Percentiles rank a stretch among this genome's conserved stretches.
Conservation (phyloP, 2,888 invertebrate species). For the Empis livida region DNA sequence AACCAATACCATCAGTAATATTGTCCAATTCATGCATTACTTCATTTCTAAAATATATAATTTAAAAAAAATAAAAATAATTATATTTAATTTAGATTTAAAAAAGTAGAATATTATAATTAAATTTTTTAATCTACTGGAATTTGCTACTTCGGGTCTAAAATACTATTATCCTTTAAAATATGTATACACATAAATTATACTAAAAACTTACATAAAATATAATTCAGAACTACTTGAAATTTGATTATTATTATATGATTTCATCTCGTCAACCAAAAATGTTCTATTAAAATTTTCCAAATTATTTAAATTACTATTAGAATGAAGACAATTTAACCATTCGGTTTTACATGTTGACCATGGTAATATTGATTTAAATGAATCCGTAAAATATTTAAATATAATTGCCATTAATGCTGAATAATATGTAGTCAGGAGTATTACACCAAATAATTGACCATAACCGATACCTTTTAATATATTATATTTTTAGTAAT, state of each 20-base stretch:
- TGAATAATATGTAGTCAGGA: slow-evolving; percentile 50
- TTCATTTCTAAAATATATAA: slow-evolving; percentile 33
- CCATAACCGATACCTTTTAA: slow-evolving; percentile 43
- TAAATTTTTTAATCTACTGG: not conserved
- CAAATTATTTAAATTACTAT: slow-evolving; percentile 5
- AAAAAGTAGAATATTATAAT: not conserved
- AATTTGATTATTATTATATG: slow-evolving; percentile 17
- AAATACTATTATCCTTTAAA: too few species aligned
- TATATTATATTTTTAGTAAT: too few species aligned
- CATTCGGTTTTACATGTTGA: slow-evolving; percentile 42
- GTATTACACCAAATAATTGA: slow-evolving; percentile 39
- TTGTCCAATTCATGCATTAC: slow-evolving; percentile 39
- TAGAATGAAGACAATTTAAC: slow-evolving; percentile 23
- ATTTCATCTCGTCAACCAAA: slow-evolving; percentile 6
- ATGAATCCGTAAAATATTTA: slow-evolving; percentile 49
- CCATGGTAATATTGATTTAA: slow-evolving; percentile 50
- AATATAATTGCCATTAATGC: slow-evolving; percentile 47
- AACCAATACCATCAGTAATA: slow-evolving; percentile 42
- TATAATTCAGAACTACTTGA: slow-evolving; percentile 40
- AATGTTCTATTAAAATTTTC: not conserved
- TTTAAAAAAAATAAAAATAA: not conserved
- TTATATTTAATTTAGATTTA: too few species aligned
- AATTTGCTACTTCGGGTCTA: not conserved
- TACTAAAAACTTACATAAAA: slow-evolving; percentile 40
- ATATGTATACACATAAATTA: too few species aligned